A percentile compares a stretch with the other conserved stretches of the same genome.
Conservation (phyloP, 2,797 vertebrate genomes). For the Peromyscus eremicus region DNA sequence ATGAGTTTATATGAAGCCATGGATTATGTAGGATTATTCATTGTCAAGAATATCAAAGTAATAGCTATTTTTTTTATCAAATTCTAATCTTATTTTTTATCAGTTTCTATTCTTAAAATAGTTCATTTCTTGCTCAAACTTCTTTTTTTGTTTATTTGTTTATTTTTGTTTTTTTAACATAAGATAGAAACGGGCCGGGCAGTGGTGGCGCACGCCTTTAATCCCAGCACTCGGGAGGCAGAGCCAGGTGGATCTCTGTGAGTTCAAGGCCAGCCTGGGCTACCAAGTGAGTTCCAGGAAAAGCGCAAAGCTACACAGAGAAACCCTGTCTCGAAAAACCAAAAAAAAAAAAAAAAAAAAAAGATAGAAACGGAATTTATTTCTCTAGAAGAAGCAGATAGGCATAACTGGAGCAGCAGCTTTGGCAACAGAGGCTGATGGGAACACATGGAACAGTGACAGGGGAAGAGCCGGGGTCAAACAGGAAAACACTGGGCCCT, state of each 20-base stretch:
- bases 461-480: conserved; percentile 28
- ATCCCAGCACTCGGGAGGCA: too few species aligned
- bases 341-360: too few species aligned
- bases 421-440: conserved; percentile 70
- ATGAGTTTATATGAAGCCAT: neutral
- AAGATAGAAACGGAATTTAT: conserved; percentile 85
- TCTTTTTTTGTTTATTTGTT: neutral
- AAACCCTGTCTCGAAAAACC: too few species aligned
- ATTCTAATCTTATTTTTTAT: too few species aligned
- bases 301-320: too few species aligned
- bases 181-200: conserved; percentile 85
- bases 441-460: conserved; percentile 45
- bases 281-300: too few species aligned
- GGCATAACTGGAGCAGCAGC: conserved; percentile 60
- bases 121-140: neutral
- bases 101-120: neutral
- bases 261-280: too few species aligned
- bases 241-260: too few species aligned
- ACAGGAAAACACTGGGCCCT: conserved; percentile 52
- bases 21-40: neutral
- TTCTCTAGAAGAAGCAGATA: conserved; percentile 82
- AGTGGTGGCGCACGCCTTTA: too few species aligned
- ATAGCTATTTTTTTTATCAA: too few species aligned
- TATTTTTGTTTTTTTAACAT: conserved; percentile 57
- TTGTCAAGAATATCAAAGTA: neutral